These are phyloP conservation scores for Xylota sylvarum DNA, from an alignment of 2,888 invertebrate genomes.

Conservation along the genomic window DNA sequence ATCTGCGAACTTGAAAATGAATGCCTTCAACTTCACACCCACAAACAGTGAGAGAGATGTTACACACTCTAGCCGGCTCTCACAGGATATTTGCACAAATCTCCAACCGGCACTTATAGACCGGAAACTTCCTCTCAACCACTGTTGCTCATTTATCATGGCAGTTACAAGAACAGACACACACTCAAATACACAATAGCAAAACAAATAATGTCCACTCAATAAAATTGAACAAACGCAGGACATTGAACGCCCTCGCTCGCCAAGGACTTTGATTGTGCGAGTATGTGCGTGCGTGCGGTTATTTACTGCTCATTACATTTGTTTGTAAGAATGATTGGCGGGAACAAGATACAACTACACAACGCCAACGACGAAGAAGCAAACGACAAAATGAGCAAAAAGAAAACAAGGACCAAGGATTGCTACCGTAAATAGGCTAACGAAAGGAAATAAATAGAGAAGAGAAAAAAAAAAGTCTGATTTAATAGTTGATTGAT, in stretches of 20 bases:
- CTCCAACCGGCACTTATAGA: slow-evolving; percentile 22
- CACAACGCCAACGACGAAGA: not conserved
- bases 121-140: slow-evolving; percentile 5
- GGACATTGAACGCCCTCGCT: slow-evolving; percentile 46
- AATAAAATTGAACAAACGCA: slow-evolving; percentile 40
- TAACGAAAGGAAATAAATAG: slow-evolving; percentile 38
- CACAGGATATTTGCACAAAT: slow-evolving; percentile 38
- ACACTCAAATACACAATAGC: slow-evolving; percentile 21
- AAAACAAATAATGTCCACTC: slow-evolving; percentile 65
- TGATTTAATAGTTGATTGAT: slow-evolving; percentile 76
- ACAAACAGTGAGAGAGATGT: not conserved
- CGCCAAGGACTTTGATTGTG: slow-evolving; percentile 7
- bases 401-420: not conserved
- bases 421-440: slow-evolving; percentile 23
- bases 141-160: slow-evolving; percentile 58
- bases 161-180: slow-evolving; percentile 15
- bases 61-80: not conserved
- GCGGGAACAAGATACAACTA: slow-evolving; percentile 16
- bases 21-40: slow-evolving; percentile 25
- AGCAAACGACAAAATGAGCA: not conserved
- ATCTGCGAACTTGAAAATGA: slow-evolving; percentile 56
- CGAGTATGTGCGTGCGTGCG: slow-evolving; percentile 14
- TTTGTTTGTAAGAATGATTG: slow-evolving; percentile 33
- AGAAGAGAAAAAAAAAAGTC: slow-evolving; percentile 49
- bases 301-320: slow-evolving; percentile 40